Evolutionary conservation across 2,113 vertebrate species (phyloP), one percentile per base, ranked within the genome.

Genomic region (Tringa solitaria): DNA sequence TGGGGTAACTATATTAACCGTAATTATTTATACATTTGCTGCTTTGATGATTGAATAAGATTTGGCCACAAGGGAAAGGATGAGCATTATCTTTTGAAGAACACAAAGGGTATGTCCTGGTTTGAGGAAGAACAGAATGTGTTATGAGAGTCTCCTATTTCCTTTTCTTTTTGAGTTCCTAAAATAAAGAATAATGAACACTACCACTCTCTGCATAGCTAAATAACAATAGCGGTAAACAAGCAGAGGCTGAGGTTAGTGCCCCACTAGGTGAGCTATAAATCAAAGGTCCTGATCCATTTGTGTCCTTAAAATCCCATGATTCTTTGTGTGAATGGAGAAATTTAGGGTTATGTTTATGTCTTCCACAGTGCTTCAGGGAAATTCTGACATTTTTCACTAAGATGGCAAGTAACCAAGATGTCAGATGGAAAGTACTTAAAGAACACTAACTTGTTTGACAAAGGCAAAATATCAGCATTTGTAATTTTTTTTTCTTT

Each of bases 301-400:
- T 64, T 67, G 22, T 53, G 61, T 83, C 69, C 60, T 69, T 92
- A 79, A 95, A 92, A 91, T 89, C 84, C 37, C 77, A 35, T 53
- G 43, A 82, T 84, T 26, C 50, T 82, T 84, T 89, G 43, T 87
- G 61, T 73, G 65, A 76, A 83, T 46, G 7, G 28, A 69, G 48
- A 77, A 20, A 54, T 73, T 75, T 51, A 87, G 77, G 94, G 16
- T 37, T 72, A 43, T 45, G n/a, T 59, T 69, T 70, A 37, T 35
- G 14, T 65, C 73, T 69, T 86, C 78, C 39, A 43, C 10, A 48
- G 16, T 75, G 81, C 94, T 92, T 86, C 61, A 69, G 86, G 89
- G 80, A 82, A 33, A 76, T 95, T 87, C 75, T 92, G 86, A 89
- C 41, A 92, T 93, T 96, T 95, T 93, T 92, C 73, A 60, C 56